A percentile compares a stretch with the other conserved stretches of the same genome.
Evolutionary conservation across 30 jellyfish, hydroid and myxozoan species (phyloP).

Genomic region (Pseudorhiza aurosa): DNA sequence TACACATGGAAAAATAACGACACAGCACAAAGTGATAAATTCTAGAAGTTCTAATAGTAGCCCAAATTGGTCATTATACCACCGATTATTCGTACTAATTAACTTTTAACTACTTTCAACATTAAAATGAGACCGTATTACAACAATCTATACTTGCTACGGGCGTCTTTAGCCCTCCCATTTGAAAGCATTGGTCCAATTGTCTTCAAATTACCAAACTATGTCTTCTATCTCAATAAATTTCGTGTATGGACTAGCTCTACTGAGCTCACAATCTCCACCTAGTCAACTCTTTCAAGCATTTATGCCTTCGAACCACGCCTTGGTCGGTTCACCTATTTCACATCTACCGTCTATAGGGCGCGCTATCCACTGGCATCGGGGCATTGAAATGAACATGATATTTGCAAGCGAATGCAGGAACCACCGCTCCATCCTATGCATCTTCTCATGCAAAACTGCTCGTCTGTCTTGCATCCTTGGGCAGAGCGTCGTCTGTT

Average conservation of each 20-base stretch:
- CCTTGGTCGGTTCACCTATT: background rate
- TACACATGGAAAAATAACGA: too few species aligned
- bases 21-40: too few species aligned
- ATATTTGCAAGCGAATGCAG: slow-evolving; percentile 52
- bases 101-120: too few species aligned
- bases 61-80: too few species aligned
- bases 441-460: slow-evolving; percentile 58
- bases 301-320: background rate
- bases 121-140: too few species aligned
- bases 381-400: slow-evolving; percentile 64
- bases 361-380: background rate
- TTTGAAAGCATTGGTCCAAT: background rate
- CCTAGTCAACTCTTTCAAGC: too few species aligned
- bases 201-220: background rate
- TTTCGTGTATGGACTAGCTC: background rate
- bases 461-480: slow-evolving; percentile 64
- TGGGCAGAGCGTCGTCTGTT: slow-evolving; percentile 63
- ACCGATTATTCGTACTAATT: too few species aligned
- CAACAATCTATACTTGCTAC: too few species aligned
- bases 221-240: background rate
- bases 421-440: slow-evolving; percentile 59
- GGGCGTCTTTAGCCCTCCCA: too few species aligned
- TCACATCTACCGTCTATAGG: too few species aligned
- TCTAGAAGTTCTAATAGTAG: too few species aligned
- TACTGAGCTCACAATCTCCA: too few species aligned